These are phyloP conservation scores for Macaria notata DNA, from an alignment of 2,888 invertebrate genomes.

Conservation along the genomic window DNA sequence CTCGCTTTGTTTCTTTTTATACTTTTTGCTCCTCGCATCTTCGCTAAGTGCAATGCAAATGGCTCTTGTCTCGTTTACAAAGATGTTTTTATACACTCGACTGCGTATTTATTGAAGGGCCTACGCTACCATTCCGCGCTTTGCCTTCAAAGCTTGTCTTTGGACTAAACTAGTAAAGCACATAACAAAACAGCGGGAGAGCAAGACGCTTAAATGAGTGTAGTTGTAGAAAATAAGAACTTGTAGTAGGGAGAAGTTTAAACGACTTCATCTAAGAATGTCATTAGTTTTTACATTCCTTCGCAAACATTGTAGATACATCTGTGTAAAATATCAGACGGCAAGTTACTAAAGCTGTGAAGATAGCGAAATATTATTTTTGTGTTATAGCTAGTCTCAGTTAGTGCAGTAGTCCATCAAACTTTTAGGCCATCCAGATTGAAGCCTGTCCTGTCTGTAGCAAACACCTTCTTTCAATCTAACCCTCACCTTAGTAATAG, in stretches of 20 bases:
- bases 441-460: too few relatives aligned
- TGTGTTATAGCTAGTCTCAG: too few relatives aligned
- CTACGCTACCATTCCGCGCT: constrained; percentile 51
- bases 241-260: background rate
- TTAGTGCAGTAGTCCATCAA: too few relatives aligned
- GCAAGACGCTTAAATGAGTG: background rate
- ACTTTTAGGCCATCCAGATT: too few relatives aligned
- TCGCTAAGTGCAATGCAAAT: constrained; percentile 73
- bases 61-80: constrained; percentile 70
- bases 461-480: too few relatives aligned
- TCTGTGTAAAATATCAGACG: too few relatives aligned
- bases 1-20: constrained; percentile 54
- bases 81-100: constrained; percentile 66
- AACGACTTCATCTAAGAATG: constrained; percentile 4
- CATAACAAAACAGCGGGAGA: constrained; percentile 12
- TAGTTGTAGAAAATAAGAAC: too few relatives aligned
- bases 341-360: too few relatives aligned
- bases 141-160: constrained; percentile 43
- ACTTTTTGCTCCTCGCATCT: constrained; percentile 62
- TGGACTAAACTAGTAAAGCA: constrained; percentile 31
- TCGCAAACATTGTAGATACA: too few relatives aligned
- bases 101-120: constrained; percentile 59
- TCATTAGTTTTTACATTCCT: background rate
- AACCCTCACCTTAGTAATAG: too few relatives aligned
- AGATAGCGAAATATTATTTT: too few relatives aligned